Evolutionary conservation across 2,113 vertebrate species (phyloP).

Genomic region (Heptranchias perlo): DNA sequence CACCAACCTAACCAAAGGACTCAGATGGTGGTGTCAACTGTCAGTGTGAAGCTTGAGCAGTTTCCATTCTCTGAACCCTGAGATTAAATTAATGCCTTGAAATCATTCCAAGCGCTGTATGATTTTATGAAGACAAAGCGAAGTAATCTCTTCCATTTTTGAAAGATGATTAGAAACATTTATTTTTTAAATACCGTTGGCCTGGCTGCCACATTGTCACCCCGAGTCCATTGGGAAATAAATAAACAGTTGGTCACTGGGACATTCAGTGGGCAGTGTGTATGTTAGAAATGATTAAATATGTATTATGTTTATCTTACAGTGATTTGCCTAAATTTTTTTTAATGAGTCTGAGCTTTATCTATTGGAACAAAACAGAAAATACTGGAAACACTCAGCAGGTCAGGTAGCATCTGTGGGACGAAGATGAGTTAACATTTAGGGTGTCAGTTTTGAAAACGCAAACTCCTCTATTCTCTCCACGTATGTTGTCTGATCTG

Average conservation of each 20-base stretch:
- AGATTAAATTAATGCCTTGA: slow-evolving; percentile 14
- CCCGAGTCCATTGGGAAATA: not conserved
- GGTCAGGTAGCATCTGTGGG: not conserved
- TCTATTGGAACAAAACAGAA: not conserved
- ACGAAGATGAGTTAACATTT: too few relatives aligned
- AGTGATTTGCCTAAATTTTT: not conserved
- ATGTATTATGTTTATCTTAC: not conserved
- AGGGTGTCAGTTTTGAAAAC: not conserved
- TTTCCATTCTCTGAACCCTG: not conserved
- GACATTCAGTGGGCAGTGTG: not conserved
- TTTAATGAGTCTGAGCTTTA: not conserved
- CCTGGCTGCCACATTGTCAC: not conserved
- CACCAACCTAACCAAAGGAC: not conserved
- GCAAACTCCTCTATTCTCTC: not conserved
- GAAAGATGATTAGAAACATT: not conserved
- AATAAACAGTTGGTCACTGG: not conserved
- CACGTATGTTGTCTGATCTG: not conserved
- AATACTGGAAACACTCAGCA: not conserved
- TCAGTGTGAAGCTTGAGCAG: not conserved
- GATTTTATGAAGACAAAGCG: not conserved
- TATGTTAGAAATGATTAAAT: not conserved
- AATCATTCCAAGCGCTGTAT: not conserved
- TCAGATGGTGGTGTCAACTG: not conserved
- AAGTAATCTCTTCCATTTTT: not conserved
- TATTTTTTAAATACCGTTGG: not conserved